A percentile compares a stretch with the other conserved stretches of the same genome.
These are phyloP conservation scores for Chaetogeoica ovagalla DNA, from an alignment of 2,888 invertebrate species.

Conservation along the genomic window DNA sequence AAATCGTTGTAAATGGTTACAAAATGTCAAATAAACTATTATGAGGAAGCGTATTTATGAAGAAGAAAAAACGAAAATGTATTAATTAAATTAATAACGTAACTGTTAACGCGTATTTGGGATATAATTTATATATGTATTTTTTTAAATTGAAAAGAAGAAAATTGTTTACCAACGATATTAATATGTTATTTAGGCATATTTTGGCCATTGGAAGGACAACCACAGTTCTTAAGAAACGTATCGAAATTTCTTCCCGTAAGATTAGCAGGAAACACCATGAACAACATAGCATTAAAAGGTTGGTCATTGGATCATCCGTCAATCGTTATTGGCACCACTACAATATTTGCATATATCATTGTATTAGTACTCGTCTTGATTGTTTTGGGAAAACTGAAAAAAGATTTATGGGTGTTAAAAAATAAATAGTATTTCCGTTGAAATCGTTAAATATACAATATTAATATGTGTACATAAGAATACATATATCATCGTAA, in stretches of 20 bases:
- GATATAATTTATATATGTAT: too few relatives aligned
- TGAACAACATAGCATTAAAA: slow-evolving; percentile 21
- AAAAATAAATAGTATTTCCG: slow-evolving; percentile 12
- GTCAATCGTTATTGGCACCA: not conserved
- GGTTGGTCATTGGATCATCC: slow-evolving; percentile 23
- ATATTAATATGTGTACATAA: too few relatives aligned
- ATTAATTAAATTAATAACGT: too few relatives aligned
- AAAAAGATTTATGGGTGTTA: slow-evolving; percentile 11
- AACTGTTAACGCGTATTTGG: too few relatives aligned
- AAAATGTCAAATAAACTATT: too few relatives aligned
- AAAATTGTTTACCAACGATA: too few relatives aligned
- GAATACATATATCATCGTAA: too few relatives aligned
- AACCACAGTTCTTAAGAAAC: not conserved
- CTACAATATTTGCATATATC: not conserved
- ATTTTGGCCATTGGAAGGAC: slow-evolving; percentile 34
- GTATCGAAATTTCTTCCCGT: slow-evolving; percentile 15
- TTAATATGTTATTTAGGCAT: not conserved
- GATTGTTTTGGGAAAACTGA: not conserved
- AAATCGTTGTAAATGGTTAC: too few relatives aligned
- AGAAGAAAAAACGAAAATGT: too few relatives aligned
- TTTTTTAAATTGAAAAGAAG: too few relatives aligned
- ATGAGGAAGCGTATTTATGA: too few relatives aligned
- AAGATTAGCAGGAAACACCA: not conserved
- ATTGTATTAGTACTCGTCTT: not conserved
- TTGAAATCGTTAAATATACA: not conserved